These are phyloP conservation scores for Syngnathus floridae DNA, from an alignment of 2,113 vertebrate genomes.

Conservation along the genomic window DNA sequence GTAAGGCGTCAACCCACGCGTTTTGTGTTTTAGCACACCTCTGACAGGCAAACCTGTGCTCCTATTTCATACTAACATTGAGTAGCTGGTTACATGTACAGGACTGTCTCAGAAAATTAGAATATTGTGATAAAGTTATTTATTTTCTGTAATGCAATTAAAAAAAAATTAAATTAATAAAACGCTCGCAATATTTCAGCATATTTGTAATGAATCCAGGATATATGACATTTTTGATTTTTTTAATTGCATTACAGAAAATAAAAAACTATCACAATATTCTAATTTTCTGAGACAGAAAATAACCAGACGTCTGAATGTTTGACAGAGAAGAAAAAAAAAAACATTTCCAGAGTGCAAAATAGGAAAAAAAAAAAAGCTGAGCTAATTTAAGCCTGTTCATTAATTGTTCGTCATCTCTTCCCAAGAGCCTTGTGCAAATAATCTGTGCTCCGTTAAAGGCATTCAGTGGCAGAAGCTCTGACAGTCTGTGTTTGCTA, in stretches of 20 bases:
- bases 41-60: constrained; percentile 26
- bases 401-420: constrained; percentile 16
- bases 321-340: neutral
- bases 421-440: neutral
- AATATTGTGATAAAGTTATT: too few species aligned
- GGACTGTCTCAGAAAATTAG: too few species aligned
- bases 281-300: neutral
- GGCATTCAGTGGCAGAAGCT: constrained; percentile 17
- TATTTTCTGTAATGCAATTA: too few species aligned
- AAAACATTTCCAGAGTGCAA: neutral
- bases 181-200: too few species aligned
- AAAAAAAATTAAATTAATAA: too few species aligned
- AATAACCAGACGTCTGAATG: constrained; percentile 7
- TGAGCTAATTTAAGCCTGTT: constrained; percentile 19
- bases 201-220: too few species aligned
- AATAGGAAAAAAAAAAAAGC: constrained; percentile 17
- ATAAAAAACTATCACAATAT: too few species aligned
- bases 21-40: neutral
- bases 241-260: too few species aligned
- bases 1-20: constrained; percentile 25
- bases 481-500: constrained; percentile 21
- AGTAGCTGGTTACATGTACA: constrained; percentile 16
- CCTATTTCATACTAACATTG: constrained; percentile 21
- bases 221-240: too few species aligned
- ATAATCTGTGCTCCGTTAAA: neutral